A percentile compares a stretch with the other conserved stretches of the same genome.
Evolutionary conservation across 2,113 vertebrate genomes (phyloP).

Genomic region (Cyphomyrus discorhynchus): DNA sequence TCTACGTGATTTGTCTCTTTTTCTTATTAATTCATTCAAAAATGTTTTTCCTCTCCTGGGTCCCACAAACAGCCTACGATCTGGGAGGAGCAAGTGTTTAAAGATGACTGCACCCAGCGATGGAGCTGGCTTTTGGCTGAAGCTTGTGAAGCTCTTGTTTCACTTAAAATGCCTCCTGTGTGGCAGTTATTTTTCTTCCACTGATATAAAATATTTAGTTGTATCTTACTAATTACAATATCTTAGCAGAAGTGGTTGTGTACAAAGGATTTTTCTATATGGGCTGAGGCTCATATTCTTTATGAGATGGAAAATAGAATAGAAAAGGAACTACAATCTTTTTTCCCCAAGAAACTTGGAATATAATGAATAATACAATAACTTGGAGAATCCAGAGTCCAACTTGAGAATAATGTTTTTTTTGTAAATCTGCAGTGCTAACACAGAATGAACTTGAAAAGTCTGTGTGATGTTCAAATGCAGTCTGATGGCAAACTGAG

Average conservation of each 20-base stretch:
- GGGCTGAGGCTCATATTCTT: not conserved
- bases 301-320: not conserved
- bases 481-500: not conserved
- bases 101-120: not conserved
- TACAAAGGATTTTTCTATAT: not conserved
- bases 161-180: not conserved
- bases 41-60: not conserved
- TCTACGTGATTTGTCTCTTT: not conserved
- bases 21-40: too few species aligned
- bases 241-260: not conserved
- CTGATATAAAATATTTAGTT: not conserved
- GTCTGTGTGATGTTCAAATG: not conserved
- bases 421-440: not conserved
- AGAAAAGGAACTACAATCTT: not conserved
- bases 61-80: not conserved
- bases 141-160: not conserved
- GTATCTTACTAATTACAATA: not conserved
- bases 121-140: not conserved
- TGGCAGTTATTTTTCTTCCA: not conserved
- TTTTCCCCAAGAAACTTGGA: not conserved
- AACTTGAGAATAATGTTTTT: not conserved
- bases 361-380: not conserved
- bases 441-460: not conserved
- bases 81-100: not conserved
- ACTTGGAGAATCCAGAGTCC: not conserved